Evolutionary conservation across 35 echinoderm and acorn worm genomes (phyloP), one percentile per base, ranked within the genome.

Genomic region (Diadema setosum): DNA sequence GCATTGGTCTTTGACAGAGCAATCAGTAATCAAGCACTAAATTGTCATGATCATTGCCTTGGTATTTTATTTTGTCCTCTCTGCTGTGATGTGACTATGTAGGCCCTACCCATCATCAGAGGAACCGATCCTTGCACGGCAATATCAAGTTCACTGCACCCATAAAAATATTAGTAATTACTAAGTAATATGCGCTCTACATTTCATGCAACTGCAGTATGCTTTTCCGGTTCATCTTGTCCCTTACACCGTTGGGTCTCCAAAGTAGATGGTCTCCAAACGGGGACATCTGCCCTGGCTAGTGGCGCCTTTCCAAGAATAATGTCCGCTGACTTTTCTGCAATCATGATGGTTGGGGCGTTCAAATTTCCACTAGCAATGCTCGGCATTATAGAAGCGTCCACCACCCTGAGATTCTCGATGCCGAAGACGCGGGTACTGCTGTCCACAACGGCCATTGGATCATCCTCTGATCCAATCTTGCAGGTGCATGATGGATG

Each of bases 311-410:
- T 86, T 1, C 90, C 93, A 5, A 83, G 70, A 21, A 99, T 89
- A 31, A 95, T 92, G 69, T 99, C 96, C 46, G 96, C 96, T 87
- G 96, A 81, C 43, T 99, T 99, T 25, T 99, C 96, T 58, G 96
- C 96, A 25, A 99, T 85, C 96, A 99, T 98, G 65, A 94, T 98
- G 15, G 90, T 92, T 20, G 96, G 96, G 32, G 96, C 92, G 83
- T 99, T 99, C 2, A 95, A 83, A 49, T 99, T 99, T 1, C 96
- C 92, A 90, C 89, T 99, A 20, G 86, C 82, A 21, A 99, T 60
- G 30, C 93, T 99, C 23, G 96, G 96, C 96, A 99, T 99, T 15
- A 99, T 92, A 17, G 96, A 99, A 4, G 96, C 93, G 59, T 99
- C 96, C 6, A 99, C 96, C 25, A 99, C 90, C 18, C 93, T 70